Evolutionary conservation across 2,113 vertebrate genomes (phyloP), one percentile per base, ranked within the genome.

Genomic region (Corydoras sp.): DNA sequence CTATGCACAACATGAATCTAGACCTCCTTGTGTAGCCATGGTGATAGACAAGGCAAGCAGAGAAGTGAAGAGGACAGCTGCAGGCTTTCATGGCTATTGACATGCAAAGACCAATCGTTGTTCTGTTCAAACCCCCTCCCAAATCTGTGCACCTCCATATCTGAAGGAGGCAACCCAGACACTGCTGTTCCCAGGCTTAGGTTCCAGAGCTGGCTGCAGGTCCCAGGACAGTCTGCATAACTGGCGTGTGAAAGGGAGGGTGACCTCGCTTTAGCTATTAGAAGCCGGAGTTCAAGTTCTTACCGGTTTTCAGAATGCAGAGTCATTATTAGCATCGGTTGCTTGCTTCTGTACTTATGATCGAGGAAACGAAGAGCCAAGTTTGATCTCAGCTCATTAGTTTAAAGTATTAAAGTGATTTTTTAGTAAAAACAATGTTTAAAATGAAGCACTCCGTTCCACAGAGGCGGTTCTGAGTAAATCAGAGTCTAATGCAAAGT

Each of bases 211-310:
- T 56, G 13, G n/a, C 54, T 3, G 54, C 54, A 14, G 30, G 63
- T 54, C 59, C 53, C 43, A 60, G 54, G 60, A 71, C 71, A 75
- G 73, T 68, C 60, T 55, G 69, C 69, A 75, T 71, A 75, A 14
- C 65, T 72, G 29, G 15, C 13, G 55, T 60, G 61, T 59, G 9
- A 54, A 58, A 54, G 50, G 62, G 54, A 51, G 48, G 15, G 51
- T 71, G 68, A 67, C 72, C 63, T 54, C 58, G 56, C 18, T 35
- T 62, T 50, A 70, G 49, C 56, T 53, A 59, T 51, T 10, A 58
- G 50, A 58, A 58, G 10, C 43, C 32, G 58, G 55, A 55, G 68
- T 77, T 77, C 76, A 77, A 74, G 72, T 77, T 74, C 66, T 7
- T 49, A 61, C 49, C 64, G 51, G 61, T 32, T 62, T 62, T 64